These are phyloP conservation scores for Drosophila emarginata DNA, from an alignment of 2,888 invertebrate genomes.

Conservation along the genomic window DNA sequence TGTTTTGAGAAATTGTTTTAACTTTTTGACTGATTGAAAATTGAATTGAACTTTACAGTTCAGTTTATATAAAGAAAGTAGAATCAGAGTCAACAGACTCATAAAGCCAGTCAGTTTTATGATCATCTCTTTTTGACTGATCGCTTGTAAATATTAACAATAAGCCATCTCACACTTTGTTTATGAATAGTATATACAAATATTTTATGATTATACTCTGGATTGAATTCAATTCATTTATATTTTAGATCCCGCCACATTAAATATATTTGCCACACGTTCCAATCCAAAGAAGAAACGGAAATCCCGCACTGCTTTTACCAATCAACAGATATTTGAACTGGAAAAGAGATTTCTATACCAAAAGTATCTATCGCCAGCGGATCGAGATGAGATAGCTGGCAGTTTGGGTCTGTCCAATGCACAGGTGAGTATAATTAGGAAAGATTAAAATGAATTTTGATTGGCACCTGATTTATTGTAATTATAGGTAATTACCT, in stretches of 20 bases:
- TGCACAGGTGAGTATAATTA: conserved; percentile 87
- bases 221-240: conserved; percentile 2
- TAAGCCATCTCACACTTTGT: neutral
- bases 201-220: neutral
- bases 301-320: conserved; percentile 98
- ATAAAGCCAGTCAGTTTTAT: conserved; percentile 36
- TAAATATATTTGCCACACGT: conserved; percentile 94
- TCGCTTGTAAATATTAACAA: conserved; percentile 23
- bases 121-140: conserved; percentile 25
- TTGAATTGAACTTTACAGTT: conserved; percentile 5
- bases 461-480: neutral
- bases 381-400: conserved; percentile 98
- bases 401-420: conserved; percentile 96
- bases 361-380: conserved; percentile 98
- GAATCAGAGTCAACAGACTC: conserved; percentile 26
- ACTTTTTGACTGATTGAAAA: conserved; percentile 57
- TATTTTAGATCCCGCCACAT: conserved; percentile 90
- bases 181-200: neutral
- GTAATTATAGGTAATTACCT: conserved; percentile 91
- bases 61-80: conserved; percentile 6
- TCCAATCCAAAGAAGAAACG: conserved; percentile 98
- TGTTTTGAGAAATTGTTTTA: conserved; percentile 56
- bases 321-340: conserved; percentile 99
- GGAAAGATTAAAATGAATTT: neutral
- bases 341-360: conserved; percentile 98